Conservation (phyloP, 1,140 invertebrate species). For the Episyrphus balteatus region DNA sequence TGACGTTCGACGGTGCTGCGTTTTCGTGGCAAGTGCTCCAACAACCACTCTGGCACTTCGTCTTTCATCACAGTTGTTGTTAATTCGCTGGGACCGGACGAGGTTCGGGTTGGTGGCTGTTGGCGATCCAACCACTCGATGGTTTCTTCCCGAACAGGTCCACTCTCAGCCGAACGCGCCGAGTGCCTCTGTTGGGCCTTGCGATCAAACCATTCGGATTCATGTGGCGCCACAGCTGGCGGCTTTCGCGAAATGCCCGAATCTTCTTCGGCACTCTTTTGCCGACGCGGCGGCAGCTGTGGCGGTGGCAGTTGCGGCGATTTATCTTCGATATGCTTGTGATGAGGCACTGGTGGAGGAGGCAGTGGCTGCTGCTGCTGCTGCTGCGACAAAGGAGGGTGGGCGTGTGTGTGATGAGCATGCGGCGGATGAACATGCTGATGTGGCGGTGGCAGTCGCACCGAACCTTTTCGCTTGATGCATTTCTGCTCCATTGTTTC, state of each 20-base stretch:
- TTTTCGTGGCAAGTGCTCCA: slow-evolving; percentile 30
- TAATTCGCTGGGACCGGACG: slow-evolving; percentile 28
- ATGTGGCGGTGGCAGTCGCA: slow-evolving; percentile 14
- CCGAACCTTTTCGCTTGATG: slow-evolving; percentile 25
- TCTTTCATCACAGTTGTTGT: slow-evolving; percentile 29
- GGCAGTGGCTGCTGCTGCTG: not conserved
- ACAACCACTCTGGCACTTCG: slow-evolving; percentile 32
- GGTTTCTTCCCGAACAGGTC: slow-evolving; percentile 29
- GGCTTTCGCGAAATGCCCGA: slow-evolving; percentile 11
- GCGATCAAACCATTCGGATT: slow-evolving; percentile 34
- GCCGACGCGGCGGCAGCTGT: slow-evolving; percentile 26
- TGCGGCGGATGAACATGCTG: slow-evolving; percentile 1
- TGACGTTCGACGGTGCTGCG: slow-evolving; percentile 13
- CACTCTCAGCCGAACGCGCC: slow-evolving; percentile 30
- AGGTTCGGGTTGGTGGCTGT: slow-evolving; percentile 24
- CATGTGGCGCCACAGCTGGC: slow-evolving; percentile 12
- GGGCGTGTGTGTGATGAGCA: slow-evolving; percentile 4
- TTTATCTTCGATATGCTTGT: not conserved
- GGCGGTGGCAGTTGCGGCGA: slow-evolving; percentile 6
- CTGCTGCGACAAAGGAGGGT: not conserved
- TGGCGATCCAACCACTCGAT: slow-evolving; percentile 32
- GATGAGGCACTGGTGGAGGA: not conserved
- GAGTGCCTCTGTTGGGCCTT: slow-evolving; percentile 32
- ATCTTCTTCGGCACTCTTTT: slow-evolving; percentile 32
- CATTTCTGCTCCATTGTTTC: slow-evolving; percentile 32